Evolutionary conservation across 2,113 vertebrate genomes (phyloP), one percentile per base, ranked within the genome.

Genomic region (Odocoileus virginianus): DNA sequence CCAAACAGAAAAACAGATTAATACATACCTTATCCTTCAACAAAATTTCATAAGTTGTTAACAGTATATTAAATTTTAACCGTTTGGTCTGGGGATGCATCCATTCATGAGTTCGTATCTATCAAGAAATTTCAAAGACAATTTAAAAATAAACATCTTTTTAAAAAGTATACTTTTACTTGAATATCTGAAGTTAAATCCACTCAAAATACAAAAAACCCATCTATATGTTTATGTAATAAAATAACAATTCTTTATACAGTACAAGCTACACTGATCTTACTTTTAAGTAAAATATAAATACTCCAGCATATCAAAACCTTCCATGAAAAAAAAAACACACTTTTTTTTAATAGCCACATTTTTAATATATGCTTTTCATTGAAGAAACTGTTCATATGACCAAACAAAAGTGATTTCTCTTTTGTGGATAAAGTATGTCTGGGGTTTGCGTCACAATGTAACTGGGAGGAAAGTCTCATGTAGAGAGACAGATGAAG

Each of bases 91-190:
- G 99, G 30, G 97, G 99, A 97, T 99, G 99, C 99, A 99, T 99
- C 99, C 99, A 99, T 98, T 99, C 99, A 43, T 99, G 99, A 81
- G 99, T 99, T 99, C 99, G 98, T 98, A 99, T 99, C 99, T 99
- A 98, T 19, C 81, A 98, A 98, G 45, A 96, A 96, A 71, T 97
- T 97, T 95, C 17, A 96, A 97, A 64, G 14, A 85, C n/a, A 98
- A 97, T 93, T 94, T 94, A 84, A 97, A 95, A 52, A 84, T 1
- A 95, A 91, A 67, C 4, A 90, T 71, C 67, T 21, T 71, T 93
- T n/a, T 3, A 33, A 78, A 78, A 97, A 89, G 45, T 25, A 74
- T 30, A 86, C 17, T 89, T 82, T 92, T 92, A 94, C 14, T 79
- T 96, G 16, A 87, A 43, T 45, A 95, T 52, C 60, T 71, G 83